Evolutionary conservation across 2,888 invertebrate species (phyloP).

Genomic region (Philereme vetulata): DNA sequence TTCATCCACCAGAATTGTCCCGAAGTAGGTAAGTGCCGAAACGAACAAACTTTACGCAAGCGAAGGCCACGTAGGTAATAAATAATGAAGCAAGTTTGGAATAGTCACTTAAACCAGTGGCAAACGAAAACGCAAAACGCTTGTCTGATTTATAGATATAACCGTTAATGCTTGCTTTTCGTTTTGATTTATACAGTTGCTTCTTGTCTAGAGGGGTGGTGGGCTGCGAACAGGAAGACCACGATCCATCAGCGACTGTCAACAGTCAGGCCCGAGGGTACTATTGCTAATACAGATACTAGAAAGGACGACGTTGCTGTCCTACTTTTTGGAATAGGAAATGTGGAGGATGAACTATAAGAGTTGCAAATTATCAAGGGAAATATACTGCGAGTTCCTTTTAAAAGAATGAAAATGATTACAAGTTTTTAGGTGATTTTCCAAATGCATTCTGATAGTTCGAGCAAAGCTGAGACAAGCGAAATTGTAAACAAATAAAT

Average conservation of each 20-base stretch:
- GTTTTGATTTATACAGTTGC: background rate
- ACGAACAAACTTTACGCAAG: slow-evolving; percentile 45
- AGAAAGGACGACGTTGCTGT: slow-evolving; percentile 19
- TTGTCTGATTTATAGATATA: background rate
- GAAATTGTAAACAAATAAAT: too few species aligned
- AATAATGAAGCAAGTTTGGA: slow-evolving; percentile 65
- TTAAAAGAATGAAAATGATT: too few species aligned
- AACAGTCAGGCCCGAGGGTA: slow-evolving; percentile 27
- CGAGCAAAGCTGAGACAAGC: too few species aligned
- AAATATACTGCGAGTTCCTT: background rate
- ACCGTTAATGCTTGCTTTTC: background rate
- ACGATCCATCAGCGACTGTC: slow-evolving; percentile 35
- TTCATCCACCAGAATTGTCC: slow-evolving; percentile 26
- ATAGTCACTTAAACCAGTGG: slow-evolving; percentile 33
- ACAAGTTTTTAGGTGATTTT: too few species aligned
- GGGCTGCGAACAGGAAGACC: slow-evolving; percentile 29
- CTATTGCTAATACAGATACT: slow-evolving; percentile 29
- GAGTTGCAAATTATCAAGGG: background rate
- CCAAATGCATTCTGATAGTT: too few species aligned
- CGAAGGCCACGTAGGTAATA: slow-evolving; percentile 60
- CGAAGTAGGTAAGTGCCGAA: slow-evolving; percentile 29
- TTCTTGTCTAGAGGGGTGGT: slow-evolving; percentile 10
- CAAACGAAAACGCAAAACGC: slow-evolving; percentile 10
- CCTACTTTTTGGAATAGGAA: slow-evolving; percentile 20
- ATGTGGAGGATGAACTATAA: slow-evolving; percentile 10